phyloP scores from a whole-genome alignment of 1,140 invertebrate genomes.

The Zaprionus ghesquierei region DNA sequence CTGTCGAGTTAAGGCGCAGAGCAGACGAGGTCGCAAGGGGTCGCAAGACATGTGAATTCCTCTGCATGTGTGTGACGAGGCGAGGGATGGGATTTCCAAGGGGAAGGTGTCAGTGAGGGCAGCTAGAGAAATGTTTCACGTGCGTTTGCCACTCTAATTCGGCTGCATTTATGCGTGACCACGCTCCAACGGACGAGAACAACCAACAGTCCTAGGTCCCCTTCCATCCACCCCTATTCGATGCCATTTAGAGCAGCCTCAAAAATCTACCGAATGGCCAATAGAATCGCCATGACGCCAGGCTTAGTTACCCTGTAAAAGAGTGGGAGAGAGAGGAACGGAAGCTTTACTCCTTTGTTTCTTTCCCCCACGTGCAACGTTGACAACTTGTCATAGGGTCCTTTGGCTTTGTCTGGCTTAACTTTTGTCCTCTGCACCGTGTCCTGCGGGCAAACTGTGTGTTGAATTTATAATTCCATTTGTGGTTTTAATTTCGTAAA shows the following conservation, averaged over 20 bases:
- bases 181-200: slow-evolving; percentile 33
- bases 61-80: slow-evolving; percentile 23
- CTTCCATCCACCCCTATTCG: too few relatives aligned
- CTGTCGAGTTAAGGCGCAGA: slow-evolving; percentile 5
- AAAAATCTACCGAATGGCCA: background rate
- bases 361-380: slow-evolving; percentile 1
- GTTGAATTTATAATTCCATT: slow-evolving; percentile 81
- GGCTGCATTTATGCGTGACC: slow-evolving; percentile 80
- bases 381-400: slow-evolving; percentile 65
- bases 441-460: slow-evolving; percentile 69
- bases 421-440: slow-evolving; percentile 56
- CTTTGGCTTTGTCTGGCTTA: slow-evolving; percentile 64
- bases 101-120: background rate
- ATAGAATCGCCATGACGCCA: background rate
- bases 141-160: slow-evolving; percentile 65
- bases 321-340: background rate
- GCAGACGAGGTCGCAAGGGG: background rate
- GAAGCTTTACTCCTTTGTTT: background rate
- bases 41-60: slow-evolving; percentile 43
- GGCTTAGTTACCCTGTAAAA: background rate
- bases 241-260: background rate
- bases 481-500: slow-evolving; percentile 81
- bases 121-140: slow-evolving; percentile 37
- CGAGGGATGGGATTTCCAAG: background rate
- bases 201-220: background rate